These are phyloP conservation scores for Phalacrocorax brasilianus DNA, from an alignment of 2,113 vertebrate species.

Conservation along the genomic window DNA sequence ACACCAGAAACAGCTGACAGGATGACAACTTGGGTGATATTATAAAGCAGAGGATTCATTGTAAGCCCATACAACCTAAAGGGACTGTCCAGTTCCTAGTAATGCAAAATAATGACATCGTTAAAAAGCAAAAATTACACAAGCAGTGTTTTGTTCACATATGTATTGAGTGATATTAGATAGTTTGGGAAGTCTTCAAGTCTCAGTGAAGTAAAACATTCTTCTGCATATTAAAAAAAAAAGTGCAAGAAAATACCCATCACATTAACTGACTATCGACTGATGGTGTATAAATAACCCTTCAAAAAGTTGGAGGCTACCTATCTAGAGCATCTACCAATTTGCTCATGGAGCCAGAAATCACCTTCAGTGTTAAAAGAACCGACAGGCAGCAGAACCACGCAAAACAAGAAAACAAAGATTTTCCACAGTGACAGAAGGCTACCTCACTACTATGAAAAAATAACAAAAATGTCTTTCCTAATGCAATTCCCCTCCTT, in stretches of 20 bases:
- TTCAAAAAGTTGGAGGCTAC: not conserved
- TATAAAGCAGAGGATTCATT: conserved; percentile 98
- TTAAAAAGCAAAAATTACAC: not conserved
- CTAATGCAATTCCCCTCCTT: not conserved
- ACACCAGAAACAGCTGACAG: conserved; percentile 97
- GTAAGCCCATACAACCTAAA: conserved; percentile 95
- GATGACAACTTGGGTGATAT: conserved; percentile 99
- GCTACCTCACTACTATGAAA: not conserved
- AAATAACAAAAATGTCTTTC: not conserved
- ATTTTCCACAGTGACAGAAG: not conserved
- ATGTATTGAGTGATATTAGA: not conserved
- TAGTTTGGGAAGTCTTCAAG: not conserved
- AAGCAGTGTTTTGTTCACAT: not conserved
- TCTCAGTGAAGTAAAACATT: not conserved
- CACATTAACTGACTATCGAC: not conserved
- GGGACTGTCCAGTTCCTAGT: conserved; percentile 91
- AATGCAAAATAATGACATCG: not conserved
- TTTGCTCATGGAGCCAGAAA: not conserved
- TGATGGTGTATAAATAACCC: not conserved
- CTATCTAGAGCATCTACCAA: not conserved
- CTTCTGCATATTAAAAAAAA: not conserved
- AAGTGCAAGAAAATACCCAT: not conserved
- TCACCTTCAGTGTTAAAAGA: not conserved
- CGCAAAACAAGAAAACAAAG: not conserved
- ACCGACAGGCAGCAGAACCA: not conserved